phyloP scores from a whole-genome alignment of 1,140 invertebrate species.

The Leptinotarsa undecemlineata region DNA sequence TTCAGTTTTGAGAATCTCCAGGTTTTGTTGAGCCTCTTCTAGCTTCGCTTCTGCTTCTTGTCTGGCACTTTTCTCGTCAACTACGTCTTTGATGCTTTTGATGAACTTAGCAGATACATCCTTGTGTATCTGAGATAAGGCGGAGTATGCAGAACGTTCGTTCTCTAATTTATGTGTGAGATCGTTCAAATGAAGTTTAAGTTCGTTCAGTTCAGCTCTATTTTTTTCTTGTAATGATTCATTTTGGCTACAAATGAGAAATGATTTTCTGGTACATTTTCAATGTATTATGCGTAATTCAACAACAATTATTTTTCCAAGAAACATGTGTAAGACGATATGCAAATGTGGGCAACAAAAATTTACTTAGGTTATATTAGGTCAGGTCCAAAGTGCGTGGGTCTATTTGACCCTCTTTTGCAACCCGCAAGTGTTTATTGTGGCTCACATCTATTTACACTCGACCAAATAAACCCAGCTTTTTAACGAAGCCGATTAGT shows the following conservation, averaged over 20 bases:
- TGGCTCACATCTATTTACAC: too few species aligned
- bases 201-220: background rate
- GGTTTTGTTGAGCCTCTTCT: slow-evolving; percentile 19
- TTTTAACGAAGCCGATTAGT: too few species aligned
- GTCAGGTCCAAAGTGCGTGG: too few species aligned
- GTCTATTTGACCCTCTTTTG: too few species aligned
- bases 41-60: slow-evolving; percentile 27
- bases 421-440: too few species aligned
- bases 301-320: too few species aligned
- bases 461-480: too few species aligned
- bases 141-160: slow-evolving; percentile 35
- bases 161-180: slow-evolving; percentile 30
- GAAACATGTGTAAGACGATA: too few species aligned
- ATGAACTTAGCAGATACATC: slow-evolving; percentile 36
- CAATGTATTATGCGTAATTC: too few species aligned
- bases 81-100: slow-evolving; percentile 34
- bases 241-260: background rate
- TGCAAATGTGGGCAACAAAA: too few species aligned
- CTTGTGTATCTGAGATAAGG: slow-evolving; percentile 37
- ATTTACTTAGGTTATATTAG: too few species aligned
- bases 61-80: slow-evolving; percentile 32
- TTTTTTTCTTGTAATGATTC: slow-evolving; percentile 9
- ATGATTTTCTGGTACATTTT: background rate
- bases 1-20: slow-evolving; percentile 26
- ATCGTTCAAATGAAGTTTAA: slow-evolving; percentile 20